Percentiles rank a stretch among this genome's conserved stretches.
Evolutionary conservation across 2,797 vertebrate species (phyloP).

Genomic region (Intellagama lesueurii): DNA sequence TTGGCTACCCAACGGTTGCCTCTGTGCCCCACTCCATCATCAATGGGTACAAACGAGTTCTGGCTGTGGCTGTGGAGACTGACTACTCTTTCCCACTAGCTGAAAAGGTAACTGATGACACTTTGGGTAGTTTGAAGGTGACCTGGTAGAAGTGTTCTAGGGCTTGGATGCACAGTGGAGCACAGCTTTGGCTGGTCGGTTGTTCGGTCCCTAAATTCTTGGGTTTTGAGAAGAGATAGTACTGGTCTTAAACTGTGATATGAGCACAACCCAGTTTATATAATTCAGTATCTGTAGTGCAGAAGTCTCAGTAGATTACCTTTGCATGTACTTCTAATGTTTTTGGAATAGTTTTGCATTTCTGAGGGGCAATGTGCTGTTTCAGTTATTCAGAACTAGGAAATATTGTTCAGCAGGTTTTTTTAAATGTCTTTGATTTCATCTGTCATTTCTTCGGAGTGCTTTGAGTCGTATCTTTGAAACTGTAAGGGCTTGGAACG

Average conservation of each 20-base stretch:
- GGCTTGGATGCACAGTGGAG: too few relatives aligned
- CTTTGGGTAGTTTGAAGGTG: background rate
- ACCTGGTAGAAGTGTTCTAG: background rate
- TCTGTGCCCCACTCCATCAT: conserved; percentile 94
- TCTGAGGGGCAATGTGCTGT: too few relatives aligned
- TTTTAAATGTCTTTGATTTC: too few relatives aligned
- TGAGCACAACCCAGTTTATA: too few relatives aligned
- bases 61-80: conserved; percentile 94
- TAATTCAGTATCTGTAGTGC: background rate
- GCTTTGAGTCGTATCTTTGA: too few relatives aligned
- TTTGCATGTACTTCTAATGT: background rate
- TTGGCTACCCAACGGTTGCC: conserved; percentile 95
- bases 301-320: background rate
- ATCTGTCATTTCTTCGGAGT: too few relatives aligned
- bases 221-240: background rate
- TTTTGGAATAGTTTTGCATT: background rate
- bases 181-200: background rate
- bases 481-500: too few relatives aligned
- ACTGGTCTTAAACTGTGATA: background rate
- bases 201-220: background rate
- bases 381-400: too few relatives aligned
- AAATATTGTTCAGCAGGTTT: too few relatives aligned
- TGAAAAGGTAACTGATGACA: conserved; percentile 87
- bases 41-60: conserved; percentile 95
- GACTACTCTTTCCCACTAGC: conserved; percentile 95